phyloP scores from a whole-genome alignment of 37 sponge, comb jelly and placozoan species.

The Eunapius fragilis region DNA sequence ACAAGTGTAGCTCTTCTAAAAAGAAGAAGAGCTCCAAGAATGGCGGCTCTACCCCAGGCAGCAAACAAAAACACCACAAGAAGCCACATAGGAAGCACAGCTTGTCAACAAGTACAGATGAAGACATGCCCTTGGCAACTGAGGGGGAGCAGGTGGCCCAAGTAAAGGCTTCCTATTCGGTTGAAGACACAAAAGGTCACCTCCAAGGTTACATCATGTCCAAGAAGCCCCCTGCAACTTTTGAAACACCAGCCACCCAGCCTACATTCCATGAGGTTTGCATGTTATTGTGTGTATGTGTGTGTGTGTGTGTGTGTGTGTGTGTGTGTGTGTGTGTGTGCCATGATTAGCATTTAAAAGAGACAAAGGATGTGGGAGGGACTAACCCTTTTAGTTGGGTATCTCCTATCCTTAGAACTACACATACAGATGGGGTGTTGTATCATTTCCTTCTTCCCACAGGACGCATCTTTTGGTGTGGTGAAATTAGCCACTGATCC shows the following conservation, averaged over 20 bases:
- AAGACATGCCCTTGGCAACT: neutral
- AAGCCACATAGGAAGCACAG: neutral
- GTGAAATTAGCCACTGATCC: neutral
- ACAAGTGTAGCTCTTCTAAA: neutral
- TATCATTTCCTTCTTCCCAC: no score
- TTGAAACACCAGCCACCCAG: conserved; percentile 57
- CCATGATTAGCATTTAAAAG: no score
- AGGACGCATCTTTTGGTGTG: conserved; percentile 54
- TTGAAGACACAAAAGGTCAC: conserved; percentile 6
- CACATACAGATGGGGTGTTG: no score
- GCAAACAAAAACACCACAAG: neutral
- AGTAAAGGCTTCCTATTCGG: neutral
- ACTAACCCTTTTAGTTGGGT: no score
- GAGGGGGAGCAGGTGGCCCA: neutral
- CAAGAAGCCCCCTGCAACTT: conserved; percentile 56
- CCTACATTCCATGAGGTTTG: conserved; percentile 62
- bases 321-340: no score
- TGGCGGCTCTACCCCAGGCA: neutral
- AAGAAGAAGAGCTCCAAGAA: neutral
- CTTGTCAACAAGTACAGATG: neutral
- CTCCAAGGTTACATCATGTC: conserved; percentile 40
- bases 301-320: no score
- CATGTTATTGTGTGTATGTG: no score
- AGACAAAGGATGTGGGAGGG: no score
- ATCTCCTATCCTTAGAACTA: no score